A percentile compares a stretch with the other conserved stretches of the same genome.
Evolutionary conservation across 1,140 invertebrate species (phyloP).

Genomic region (Cylas formicarius): DNA sequence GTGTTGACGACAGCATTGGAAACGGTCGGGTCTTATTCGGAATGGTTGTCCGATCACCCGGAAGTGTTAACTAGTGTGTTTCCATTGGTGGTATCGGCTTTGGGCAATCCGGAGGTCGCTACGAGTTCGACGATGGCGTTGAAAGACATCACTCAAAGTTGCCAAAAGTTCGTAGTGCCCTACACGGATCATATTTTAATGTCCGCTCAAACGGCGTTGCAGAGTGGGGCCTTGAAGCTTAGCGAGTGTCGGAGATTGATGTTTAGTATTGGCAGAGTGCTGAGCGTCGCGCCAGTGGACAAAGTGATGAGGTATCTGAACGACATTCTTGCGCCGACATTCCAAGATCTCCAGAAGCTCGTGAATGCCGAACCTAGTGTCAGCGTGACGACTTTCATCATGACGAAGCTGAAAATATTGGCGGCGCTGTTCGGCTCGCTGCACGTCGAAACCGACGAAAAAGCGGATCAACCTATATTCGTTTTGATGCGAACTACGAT

Average conservation of each 20-base stretch:
- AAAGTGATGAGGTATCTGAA: slow-evolving; percentile 64
- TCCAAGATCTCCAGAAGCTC: slow-evolving; percentile 55
- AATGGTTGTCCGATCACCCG: slow-evolving; percentile 70
- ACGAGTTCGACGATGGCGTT: slow-evolving; percentile 76
- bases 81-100: slow-evolving; percentile 59
- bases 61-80: slow-evolving; percentile 64
- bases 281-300: slow-evolving; percentile 58
- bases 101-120: slow-evolving; percentile 61
- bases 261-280: slow-evolving; percentile 66
- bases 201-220: slow-evolving; percentile 51
- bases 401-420: slow-evolving; percentile 60
- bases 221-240: slow-evolving; percentile 49
- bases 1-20: slow-evolving; percentile 63
- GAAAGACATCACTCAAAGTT: slow-evolving; percentile 77
- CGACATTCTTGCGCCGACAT: slow-evolving; percentile 57
- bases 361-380: slow-evolving; percentile 45
- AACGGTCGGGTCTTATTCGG: slow-evolving; percentile 70
- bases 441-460: slow-evolving; percentile 41
- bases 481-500: slow-evolving; percentile 55
- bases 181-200: slow-evolving; percentile 63
- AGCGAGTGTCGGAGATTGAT: slow-evolving; percentile 65
- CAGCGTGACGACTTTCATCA: slow-evolving; percentile 43
- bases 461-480: slow-evolving; percentile 44
- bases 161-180: slow-evolving; percentile 60
- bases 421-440: slow-evolving; percentile 62